A percentile compares a stretch with the other conserved stretches of the same genome.
These are phyloP conservation scores for Saguinus imperator DNA, from an alignment of 2,113 vertebrate genomes.

Conservation along the genomic window DNA sequence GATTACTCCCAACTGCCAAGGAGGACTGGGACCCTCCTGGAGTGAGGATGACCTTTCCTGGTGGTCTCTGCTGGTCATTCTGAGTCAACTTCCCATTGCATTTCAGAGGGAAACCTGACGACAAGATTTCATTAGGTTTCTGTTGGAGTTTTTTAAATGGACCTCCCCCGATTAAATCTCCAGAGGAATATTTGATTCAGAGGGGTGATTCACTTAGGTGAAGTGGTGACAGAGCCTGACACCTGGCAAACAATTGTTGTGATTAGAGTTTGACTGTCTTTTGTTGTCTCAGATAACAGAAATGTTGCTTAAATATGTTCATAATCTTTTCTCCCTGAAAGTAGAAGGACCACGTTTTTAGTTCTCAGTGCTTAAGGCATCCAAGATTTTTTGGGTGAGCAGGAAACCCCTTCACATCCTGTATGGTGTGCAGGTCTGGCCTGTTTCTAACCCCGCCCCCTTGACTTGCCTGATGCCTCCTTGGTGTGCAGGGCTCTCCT, in stretches of 20 bases:
- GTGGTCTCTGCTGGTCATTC: neutral
- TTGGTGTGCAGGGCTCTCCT: neutral
- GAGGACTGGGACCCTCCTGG: too few relatives aligned
- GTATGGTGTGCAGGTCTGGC: accelerated
- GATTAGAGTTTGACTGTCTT: neutral
- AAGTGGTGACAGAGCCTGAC: neutral
- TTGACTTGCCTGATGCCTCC: neutral
- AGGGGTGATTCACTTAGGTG: neutral
- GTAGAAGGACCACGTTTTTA: neutral
- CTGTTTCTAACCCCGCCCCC: neutral
- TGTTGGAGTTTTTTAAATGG: neutral
- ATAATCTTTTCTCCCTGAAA: neutral
- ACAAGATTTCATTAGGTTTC: neutral
- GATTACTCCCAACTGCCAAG: neutral
- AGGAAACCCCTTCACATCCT: neutral
- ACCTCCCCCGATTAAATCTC: neutral
- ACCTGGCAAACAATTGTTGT: neutral
- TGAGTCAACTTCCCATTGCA: neutral
- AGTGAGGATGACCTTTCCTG: accelerated
- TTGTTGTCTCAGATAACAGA: neutral
- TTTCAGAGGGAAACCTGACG: too few relatives aligned
- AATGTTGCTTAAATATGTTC: too few relatives aligned
- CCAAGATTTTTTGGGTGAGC: neutral
- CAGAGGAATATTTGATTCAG: neutral
- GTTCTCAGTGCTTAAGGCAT: neutral